Base-by-base conservation (phyloP, 1,140 invertebrate species). In the Tyrophagus putrescentiae region DNA sequence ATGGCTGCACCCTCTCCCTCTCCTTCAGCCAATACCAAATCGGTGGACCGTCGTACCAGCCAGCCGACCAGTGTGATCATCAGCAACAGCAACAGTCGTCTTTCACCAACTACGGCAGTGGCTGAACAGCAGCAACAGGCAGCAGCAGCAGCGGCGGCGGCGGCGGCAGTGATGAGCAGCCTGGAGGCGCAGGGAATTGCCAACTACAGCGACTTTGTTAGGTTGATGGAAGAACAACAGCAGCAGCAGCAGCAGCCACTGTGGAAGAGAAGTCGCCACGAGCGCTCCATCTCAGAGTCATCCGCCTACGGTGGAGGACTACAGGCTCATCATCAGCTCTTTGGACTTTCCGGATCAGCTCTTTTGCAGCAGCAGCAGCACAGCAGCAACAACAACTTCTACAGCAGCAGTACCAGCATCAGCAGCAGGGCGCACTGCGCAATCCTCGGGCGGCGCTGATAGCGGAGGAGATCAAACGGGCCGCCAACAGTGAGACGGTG, bases 41-140 rank as follows among this genome's bases (percentile, higher is more conserved):
- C 41, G 25, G 3, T 42, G 25, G 18, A 32, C 27, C 52, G 25
- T 21, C 52, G 13, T 11, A 54, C 25, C 16, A 54, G 52, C 21
- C 52, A 54, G n/a, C 52, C 52, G 39, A 54, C 52, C 13, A 54
- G 52, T 54, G 52, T 54, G 2, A 54, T 54, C 52, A 54, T 54
- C 25, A 54, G n/a, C n/a, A n/a, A n/a, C n/a, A n/a, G n/a, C n/a
- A n/a, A n/a, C n/a, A n/a, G 13, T 54, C 45, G 45, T 25, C 7
- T 13, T 48, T 48, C 45, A 21, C 45, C 45, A 13, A n/a, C n/a
- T n/a, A n/a, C n/a, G n/a, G 13, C 36, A 21, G 36, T 39, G 13
- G 21, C 13, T 39, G 13, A 39, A 39, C 13, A 39, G 13, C 36
- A 39, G 13, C 21, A 13, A 39, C 36, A 39, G 21, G 36, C 21